These are phyloP conservation scores for Guaruba guarouba DNA, from an alignment of 2,113 vertebrate genomes.

Conservation along the genomic window DNA sequence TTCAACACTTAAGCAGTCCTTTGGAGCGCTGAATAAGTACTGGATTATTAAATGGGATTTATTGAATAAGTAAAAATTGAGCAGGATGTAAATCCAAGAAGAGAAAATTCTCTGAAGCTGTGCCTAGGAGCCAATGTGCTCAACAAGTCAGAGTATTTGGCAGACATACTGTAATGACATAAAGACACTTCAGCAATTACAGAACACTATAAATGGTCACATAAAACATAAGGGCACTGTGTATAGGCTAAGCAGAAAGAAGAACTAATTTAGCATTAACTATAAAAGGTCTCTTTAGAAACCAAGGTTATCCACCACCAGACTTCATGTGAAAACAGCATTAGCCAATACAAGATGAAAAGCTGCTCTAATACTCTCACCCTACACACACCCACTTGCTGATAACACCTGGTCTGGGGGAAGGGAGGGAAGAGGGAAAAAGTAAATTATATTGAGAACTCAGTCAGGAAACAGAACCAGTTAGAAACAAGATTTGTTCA, in stretches of 20 bases:
- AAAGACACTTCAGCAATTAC: slow-evolving; percentile 9
- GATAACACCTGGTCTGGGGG: neutral
- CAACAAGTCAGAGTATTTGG: neutral
- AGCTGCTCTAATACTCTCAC: neutral
- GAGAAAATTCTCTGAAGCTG: neutral
- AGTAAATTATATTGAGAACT: neutral
- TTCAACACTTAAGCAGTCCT: neutral
- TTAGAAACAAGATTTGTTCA: neutral
- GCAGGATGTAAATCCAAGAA: neutral
- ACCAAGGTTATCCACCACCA: neutral
- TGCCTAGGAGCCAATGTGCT: neutral
- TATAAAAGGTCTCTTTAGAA: neutral
- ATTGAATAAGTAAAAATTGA: neutral
- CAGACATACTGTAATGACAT: neutral
- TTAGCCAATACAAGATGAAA: neutral
- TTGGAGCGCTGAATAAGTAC: neutral
- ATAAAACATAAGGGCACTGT: neutral
- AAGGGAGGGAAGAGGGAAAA: neutral
- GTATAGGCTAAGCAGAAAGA: neutral
- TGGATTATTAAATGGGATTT: neutral
- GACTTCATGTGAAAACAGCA: neutral
- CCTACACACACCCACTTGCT: neutral
- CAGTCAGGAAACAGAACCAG: neutral
- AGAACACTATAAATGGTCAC: neutral
- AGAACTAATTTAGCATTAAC: neutral